These are phyloP conservation scores for Thomomys bottae DNA, from an alignment of 2,113 vertebrate species.

Conservation along the genomic window DNA sequence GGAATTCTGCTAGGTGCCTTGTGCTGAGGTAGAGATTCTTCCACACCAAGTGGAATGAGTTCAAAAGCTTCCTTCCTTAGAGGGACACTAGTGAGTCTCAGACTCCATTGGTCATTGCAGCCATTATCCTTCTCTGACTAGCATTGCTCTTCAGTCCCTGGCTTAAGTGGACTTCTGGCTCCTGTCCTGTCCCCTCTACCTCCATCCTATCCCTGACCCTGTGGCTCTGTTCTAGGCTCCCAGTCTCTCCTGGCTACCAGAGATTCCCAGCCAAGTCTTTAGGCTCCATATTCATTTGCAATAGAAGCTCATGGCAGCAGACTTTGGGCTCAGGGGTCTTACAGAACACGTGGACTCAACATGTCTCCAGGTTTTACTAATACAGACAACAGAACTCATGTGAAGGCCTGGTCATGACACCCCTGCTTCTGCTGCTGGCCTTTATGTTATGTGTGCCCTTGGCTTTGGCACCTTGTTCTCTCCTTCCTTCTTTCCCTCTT, in stretches of 20 bases:
- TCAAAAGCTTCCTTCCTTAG: neutral
- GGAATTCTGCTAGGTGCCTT: neutral
- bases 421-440: neutral
- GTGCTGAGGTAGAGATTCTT: neutral
- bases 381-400: rapidly evolving
- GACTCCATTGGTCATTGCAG: neutral
- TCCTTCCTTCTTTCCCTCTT: neutral
- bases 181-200: neutral
- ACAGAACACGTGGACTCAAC: neutral
- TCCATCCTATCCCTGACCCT: neutral
- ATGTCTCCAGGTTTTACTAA: neutral
- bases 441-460: neutral
- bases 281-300: neutral
- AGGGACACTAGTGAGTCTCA: neutral
- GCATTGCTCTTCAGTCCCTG: neutral
- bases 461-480: neutral
- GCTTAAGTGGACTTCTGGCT: no score
- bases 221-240: neutral
- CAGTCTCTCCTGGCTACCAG: neutral
- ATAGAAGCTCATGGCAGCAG: neutral
- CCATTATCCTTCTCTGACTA: neutral
- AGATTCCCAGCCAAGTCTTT: neutral
- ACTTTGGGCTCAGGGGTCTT: neutral
- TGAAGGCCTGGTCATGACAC: no score
- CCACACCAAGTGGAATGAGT: neutral